Base-by-base conservation (phyloP, 2,113 vertebrate genomes). In the Mormoops blainvillei region DNA sequence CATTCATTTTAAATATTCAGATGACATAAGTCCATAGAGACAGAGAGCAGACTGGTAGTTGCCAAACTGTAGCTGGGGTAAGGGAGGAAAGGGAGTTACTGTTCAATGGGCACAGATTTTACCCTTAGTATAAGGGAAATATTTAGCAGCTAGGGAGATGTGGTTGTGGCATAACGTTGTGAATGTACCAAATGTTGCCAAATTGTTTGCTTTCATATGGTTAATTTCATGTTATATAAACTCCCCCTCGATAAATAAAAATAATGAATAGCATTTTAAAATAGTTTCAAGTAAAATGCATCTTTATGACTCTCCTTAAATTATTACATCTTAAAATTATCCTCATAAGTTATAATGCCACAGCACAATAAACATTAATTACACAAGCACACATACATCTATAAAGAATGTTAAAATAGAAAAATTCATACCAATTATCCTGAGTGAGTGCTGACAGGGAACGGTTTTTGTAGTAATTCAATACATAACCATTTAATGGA, bases 381-480 rank as follows among this genome's bases (percentile, higher is more conserved):
- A 85, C 10, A 13, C 12, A 61, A n/a, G 41, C 33, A 54, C 52
- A 63, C 5, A 18, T 24, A 31, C n/a, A 0, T 73, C 65, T 61
- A 13, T 54, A 31, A 45, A 73, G 20, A 54, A 54, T 45, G 54
- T 50, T 50, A 38, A 65, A 74, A 65, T 28, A 70, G 48, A 83
- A 80, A 54, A 61, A 20, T 5, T 77, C 77, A 0, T 97, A 98
- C 97, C 96, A 88, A 67, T 98, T 98, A 67, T 97, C 97, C 0
- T 6, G 67, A 65, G 48, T 70, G 94, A 98, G 0, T 63, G 96
- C 87, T 45, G 0, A 16, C 74, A 98, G 73, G 38, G 93, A 98
- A 13, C 92, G 96, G 0, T 97, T 94, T 94, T 96, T 98, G 22
- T 97, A 98, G 2, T 98, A 98, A 74, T 98, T 97, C 45, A 98